phyloP scores from a whole-genome alignment of 2,888 invertebrate species.

The Polydrusus cervinus region DNA sequence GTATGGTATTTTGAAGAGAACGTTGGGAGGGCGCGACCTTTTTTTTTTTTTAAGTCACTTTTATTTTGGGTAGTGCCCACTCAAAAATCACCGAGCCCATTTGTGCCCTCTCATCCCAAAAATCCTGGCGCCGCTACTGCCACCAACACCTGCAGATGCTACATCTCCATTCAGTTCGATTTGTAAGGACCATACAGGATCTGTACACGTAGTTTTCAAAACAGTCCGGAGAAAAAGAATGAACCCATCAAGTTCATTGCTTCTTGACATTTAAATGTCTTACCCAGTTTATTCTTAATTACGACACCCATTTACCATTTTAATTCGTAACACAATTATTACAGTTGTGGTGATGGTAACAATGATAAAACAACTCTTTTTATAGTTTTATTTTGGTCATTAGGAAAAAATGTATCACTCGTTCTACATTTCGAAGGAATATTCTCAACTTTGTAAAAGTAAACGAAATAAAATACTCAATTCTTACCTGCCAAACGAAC shows the following conservation, averaged over 20 bases:
- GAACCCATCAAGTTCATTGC: neutral
- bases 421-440: neutral
- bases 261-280: constrained; percentile 28
- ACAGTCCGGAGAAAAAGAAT: neutral
- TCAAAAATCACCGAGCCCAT: too few species aligned
- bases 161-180: too few species aligned
- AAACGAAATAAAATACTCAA: neutral
- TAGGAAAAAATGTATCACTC: neutral
- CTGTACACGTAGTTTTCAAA: too few species aligned
- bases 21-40: too few species aligned
- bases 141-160: too few species aligned
- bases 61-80: too few species aligned
- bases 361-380: neutral
- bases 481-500: too few species aligned
- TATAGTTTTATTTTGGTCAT: neutral
- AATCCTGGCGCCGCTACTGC: too few species aligned
- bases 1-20: too few species aligned
- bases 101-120: too few species aligned
- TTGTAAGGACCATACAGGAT: too few species aligned
- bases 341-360: neutral
- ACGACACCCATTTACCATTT: constrained; percentile 20
- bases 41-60: too few species aligned
- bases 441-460: constrained; percentile 2
- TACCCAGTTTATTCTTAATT: constrained; percentile 32
- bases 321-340: constrained; percentile 6